Evolutionary conservation across 2,113 vertebrate species (phyloP), one percentile per base, ranked within the genome.

Genomic region (Eubucco bourcierii): DNA sequence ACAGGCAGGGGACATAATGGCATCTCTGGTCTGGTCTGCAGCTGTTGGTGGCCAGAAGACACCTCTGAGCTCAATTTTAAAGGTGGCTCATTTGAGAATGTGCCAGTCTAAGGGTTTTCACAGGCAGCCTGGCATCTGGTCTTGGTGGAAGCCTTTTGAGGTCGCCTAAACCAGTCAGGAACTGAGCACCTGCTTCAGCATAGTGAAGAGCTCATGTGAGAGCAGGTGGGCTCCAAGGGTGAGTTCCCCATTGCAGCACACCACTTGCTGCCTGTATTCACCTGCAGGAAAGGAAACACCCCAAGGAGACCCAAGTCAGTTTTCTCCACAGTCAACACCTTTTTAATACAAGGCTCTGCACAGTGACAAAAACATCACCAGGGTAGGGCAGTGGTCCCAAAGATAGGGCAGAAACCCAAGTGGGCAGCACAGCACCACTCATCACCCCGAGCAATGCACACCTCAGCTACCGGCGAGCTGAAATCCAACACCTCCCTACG

Each of bases 301-400:
- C 1, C 1, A 67, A 72, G 10, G 67, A 73, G 52, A 55, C 74
- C 33, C 20, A 73, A 52, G 50, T 31, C 73, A 66, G 70, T 5
- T 53, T 27, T 34, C 70, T 71, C 41, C 72, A 96, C 41, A 87
- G 74, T 80, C 66, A 66, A 88, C 31, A 84, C 25, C 25, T 86
- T 96, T 96, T 95, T 90, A 91, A 90, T 95, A 82, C 15, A 80
- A 80, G 70, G 84, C 61, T 84, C 46, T 67, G 68, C 37, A 86
- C 28, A 82, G 56, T 39, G 33, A 87, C 85, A 93, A 79, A 89
- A 77, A 71, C 15, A 87, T n/a, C 46, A 89, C 15, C 9, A 19
- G 53, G 0, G 1, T 6, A 84, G 90, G 59, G n/a, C 46, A 73
- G 68, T 1, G 1, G 82, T 33, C 82, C 31, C 47, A 50, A 37